These are phyloP conservation scores for Ditula angustiorana DNA, from an alignment of 2,888 invertebrate species.

Conservation along the genomic window DNA sequence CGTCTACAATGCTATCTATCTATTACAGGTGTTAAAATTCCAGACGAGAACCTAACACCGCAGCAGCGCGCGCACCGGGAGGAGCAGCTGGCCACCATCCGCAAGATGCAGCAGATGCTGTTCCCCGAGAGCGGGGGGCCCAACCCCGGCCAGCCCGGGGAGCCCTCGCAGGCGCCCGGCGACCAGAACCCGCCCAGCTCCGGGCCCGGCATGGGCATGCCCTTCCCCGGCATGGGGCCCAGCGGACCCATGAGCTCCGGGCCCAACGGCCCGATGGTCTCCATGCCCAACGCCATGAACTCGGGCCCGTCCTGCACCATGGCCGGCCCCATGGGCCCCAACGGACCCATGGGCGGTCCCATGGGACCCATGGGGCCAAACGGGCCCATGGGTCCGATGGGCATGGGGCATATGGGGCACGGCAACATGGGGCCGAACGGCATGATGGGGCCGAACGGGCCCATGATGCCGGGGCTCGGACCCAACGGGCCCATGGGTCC, in stretches of 20 bases:
- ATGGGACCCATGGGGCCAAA: slow-evolving; percentile 73
- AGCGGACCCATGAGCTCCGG: slow-evolving; percentile 78
- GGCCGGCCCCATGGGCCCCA: slow-evolving; percentile 73
- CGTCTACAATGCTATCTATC: slow-evolving; percentile 27
- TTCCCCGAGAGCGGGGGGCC: slow-evolving; percentile 91
- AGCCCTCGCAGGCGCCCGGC: slow-evolving; percentile 66
- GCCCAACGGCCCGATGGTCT: slow-evolving; percentile 78
- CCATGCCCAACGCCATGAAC: slow-evolving; percentile 77
- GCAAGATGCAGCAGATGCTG: slow-evolving; percentile 96
- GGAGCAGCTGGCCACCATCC: slow-evolving; percentile 95
- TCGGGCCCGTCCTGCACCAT: slow-evolving; percentile 80
- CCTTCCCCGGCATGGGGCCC: slow-evolving; percentile 70
- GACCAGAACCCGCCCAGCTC: slow-evolving; percentile 76
- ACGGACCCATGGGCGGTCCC: slow-evolving; percentile 63
- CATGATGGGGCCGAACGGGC: slow-evolving; percentile 77
- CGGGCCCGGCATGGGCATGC: slow-evolving; percentile 73
- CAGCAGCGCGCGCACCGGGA: slow-evolving; percentile 97
- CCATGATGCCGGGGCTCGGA: slow-evolving; percentile 78
- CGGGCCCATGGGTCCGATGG: slow-evolving; percentile 54
- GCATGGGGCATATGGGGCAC: slow-evolving; percentile 53
- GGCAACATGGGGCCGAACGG: slow-evolving; percentile 73
- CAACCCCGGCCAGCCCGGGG: slow-evolving; percentile 61
- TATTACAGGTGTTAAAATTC: slow-evolving; percentile 92
- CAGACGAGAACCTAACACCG: slow-evolving; percentile 98
- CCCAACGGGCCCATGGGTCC: slow-evolving; percentile 82